Percentiles rank a stretch among this genome's conserved stretches.
phyloP scores from a whole-genome alignment of 2,888 invertebrate species.

The Harpalus rubripes region DNA sequence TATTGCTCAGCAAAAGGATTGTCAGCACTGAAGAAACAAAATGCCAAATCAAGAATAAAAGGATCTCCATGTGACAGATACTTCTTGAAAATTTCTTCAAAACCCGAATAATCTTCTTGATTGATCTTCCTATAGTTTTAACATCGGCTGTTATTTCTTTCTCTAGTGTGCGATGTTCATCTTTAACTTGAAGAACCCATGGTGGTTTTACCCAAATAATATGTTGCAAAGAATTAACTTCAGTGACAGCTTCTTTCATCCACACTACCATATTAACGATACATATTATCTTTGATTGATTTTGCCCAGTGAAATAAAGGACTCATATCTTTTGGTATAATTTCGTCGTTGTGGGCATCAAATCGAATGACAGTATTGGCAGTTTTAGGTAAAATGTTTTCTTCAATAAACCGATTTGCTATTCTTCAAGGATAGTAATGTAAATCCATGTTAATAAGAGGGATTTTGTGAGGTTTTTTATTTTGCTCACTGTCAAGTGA shows the following conservation, averaged over 20 bases:
- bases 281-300: neutral
- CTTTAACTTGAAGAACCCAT: constrained; percentile 91
- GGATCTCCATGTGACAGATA: constrained; percentile 72
- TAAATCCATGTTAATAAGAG: constrained; percentile 35
- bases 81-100: constrained; percentile 68
- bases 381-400: constrained; percentile 82
- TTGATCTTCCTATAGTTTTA: constrained; percentile 79
- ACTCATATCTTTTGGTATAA: constrained; percentile 87
- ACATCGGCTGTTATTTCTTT: constrained; percentile 87
- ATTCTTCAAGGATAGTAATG: constrained; percentile 38
- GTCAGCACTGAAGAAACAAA: constrained; percentile 93
- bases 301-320: constrained; percentile 79
- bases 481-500: neutral
- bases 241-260: constrained; percentile 93
- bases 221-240: constrained; percentile 86
- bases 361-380: constrained; percentile 89
- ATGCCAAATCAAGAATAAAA: constrained; percentile 89
- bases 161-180: constrained; percentile 83
- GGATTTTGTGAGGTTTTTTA: constrained; percentile 12
- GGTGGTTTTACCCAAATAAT: constrained; percentile 94
- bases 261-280: constrained; percentile 86
- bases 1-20: constrained; percentile 89
- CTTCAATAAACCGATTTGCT: constrained; percentile 30
- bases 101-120: constrained; percentile 72
- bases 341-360: constrained; percentile 95